These are phyloP conservation scores for Cardiocondyla obscurior DNA, from an alignment of 1,140 invertebrate species.

Conservation along the genomic window DNA sequence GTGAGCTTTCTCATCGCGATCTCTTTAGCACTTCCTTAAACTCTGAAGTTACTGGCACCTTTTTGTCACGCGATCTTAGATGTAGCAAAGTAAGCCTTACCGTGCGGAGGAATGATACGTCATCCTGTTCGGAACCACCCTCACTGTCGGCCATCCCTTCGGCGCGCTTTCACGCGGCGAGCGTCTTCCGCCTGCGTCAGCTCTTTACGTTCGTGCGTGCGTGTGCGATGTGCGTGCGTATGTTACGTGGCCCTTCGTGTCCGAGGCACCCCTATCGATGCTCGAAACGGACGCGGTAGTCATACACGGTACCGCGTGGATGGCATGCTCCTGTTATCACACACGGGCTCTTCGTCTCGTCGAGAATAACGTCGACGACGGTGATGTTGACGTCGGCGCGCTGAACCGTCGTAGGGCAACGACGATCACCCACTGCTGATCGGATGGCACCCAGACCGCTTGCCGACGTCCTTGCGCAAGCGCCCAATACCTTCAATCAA, in stretches of 20 bases:
- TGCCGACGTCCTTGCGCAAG: slow-evolving; percentile 68
- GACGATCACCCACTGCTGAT: slow-evolving; percentile 69
- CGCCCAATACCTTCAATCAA: slow-evolving; percentile 71
- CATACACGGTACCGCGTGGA: slow-evolving; percentile 47
- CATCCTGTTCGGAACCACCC: slow-evolving; percentile 97
- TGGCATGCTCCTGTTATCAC: slow-evolving; percentile 59
- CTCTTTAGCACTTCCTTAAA: not conserved
- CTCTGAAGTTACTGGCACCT: not conserved
- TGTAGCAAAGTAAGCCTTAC: slow-evolving; percentile 86
- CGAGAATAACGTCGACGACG: slow-evolving; percentile 19
- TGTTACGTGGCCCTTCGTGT: slow-evolving; percentile 10
- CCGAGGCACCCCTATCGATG: slow-evolving; percentile 43
- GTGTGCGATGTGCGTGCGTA: slow-evolving; percentile 17
- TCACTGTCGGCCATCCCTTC: slow-evolving; percentile 93
- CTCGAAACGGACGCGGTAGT: slow-evolving; percentile 8
- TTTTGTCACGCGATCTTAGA: not conserved
- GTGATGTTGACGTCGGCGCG: slow-evolving; percentile 16
- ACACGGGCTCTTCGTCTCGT: slow-evolving; percentile 10
- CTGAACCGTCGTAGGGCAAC: slow-evolving; percentile 56
- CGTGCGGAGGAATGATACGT: slow-evolving; percentile 98
- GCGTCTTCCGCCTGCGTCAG: not conserved
- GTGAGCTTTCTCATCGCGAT: not conserved
- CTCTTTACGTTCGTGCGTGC: slow-evolving; percentile 13
- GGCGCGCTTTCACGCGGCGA: slow-evolving; percentile 60
- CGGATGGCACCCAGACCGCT: slow-evolving; percentile 51